These are phyloP conservation scores for Nothocercus julius DNA, from an alignment of 2,113 vertebrate species.

Conservation along the genomic window DNA sequence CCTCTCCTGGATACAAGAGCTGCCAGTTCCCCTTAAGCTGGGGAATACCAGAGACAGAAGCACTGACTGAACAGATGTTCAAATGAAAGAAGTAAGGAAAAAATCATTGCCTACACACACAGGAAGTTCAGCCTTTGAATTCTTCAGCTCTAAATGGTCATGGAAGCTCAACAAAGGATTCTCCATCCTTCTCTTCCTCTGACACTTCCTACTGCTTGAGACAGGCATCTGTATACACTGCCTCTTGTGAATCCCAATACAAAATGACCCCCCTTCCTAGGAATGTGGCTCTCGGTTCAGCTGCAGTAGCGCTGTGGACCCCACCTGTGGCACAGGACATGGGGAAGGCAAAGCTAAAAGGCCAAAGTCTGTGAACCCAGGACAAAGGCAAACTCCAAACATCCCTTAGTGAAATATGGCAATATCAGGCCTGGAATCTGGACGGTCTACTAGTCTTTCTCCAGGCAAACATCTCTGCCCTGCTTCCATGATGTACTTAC, in stretches of 20 bases:
- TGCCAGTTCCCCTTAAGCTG: fast-evolving
- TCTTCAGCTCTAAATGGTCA: not conserved
- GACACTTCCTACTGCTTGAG: not conserved
- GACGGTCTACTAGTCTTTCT: not conserved
- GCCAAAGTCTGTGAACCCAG: not conserved
- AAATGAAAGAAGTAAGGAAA: not conserved
- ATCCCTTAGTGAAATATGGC: not conserved
- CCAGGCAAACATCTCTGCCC: not conserved
- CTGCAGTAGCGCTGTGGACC: not conserved
- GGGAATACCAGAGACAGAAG: not conserved
- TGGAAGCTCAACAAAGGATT: not conserved
- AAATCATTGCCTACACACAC: not conserved
- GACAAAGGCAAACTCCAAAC: not conserved
- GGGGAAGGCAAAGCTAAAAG: not conserved
- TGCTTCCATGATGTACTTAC: not conserved
- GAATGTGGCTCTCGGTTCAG: not conserved
- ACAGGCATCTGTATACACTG: not conserved
- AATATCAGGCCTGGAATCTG: not conserved
- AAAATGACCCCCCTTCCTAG: not conserved
- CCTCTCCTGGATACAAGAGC: not conserved
- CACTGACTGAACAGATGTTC: not conserved
- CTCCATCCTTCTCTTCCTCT: not conserved
- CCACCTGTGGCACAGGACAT: not conserved
- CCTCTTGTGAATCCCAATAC: not conserved
- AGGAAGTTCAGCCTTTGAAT: not conserved